Conservation (phyloP, 2,797 vertebrate species). For the Chlorospingus flavigularis region DNA sequence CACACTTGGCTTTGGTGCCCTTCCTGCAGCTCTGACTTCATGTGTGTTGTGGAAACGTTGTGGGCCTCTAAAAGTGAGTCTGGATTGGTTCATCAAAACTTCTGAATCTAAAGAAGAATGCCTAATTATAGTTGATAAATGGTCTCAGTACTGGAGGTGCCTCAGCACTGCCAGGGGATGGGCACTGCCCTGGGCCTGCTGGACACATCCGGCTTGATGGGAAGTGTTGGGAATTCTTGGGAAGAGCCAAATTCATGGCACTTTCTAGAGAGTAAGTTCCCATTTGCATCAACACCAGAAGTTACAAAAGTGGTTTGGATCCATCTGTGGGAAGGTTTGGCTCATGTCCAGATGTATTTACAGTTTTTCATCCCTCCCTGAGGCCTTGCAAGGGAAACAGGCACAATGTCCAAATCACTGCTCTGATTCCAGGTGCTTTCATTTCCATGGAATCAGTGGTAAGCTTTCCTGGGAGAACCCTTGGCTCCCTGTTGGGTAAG, state of each 20-base stretch:
- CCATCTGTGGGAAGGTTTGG: background rate
- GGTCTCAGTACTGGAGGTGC: background rate
- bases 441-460: background rate
- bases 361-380: background rate
- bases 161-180: background rate
- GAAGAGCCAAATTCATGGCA: background rate
- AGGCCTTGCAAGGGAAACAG: background rate
- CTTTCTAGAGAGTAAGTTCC: background rate
- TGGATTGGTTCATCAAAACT: background rate
- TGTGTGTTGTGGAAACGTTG: background rate
- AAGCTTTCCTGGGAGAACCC: background rate
- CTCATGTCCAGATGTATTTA: fast-evolving
- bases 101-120: background rate
- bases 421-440: background rate
- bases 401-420: fast-evolving
- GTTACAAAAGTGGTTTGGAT: background rate
- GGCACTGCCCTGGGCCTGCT: background rate
- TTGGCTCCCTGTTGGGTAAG: background rate
- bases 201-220: background rate
- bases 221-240: background rate
- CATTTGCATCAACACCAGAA: fast-evolving
- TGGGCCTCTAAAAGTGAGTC: background rate
- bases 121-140: background rate
- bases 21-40: background rate
- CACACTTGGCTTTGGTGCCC: background rate